Base-by-base conservation (phyloP, 2,797 vertebrate species). In the Steatocranus sp. region DNA sequence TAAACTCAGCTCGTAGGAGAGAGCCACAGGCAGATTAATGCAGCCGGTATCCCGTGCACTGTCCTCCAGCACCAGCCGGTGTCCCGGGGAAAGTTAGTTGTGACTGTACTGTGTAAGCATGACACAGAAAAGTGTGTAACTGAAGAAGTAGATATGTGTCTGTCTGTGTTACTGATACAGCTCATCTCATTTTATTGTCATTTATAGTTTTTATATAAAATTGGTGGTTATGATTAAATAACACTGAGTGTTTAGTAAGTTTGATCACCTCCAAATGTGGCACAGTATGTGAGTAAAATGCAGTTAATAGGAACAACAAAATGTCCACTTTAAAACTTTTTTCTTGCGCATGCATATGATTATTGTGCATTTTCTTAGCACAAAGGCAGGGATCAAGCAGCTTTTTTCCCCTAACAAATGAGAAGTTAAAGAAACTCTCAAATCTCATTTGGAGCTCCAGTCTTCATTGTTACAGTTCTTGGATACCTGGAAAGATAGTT, bases 1-100 rank as follows among this genome's bases (percentile, higher is more conserved):
- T 88, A 87, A 88, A 82, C 80, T 82, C 75, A 75, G 63, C 85
- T 14, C 11, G 32, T 82, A 79, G 86, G 79, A 80, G 86, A 89
- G 83, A 88, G 83, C 80, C 85, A 84, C 76, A 81, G 79, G 81
- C 87, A 88, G 89, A 92, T 91, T 91, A 93, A 87, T 83, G 78
- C 61, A 3, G 79, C 76, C 48, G 5, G 84, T 89, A 87, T 87
- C 80, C 83, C 6, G 7, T 49, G 36, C 36, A 53, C 48, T 49
- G 20, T 30, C 46, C 74, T 41, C 20, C 4, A n/a, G 7, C 25
- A 58, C 38, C 56, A 36, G 48, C 36, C 14, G 1, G 51, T 70
- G 70, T 88, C 79, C 89, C 15, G 14, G 56, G 27, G 78, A 90
- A 58, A 83, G 48, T 73, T 79, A 79, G 77, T 68, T 83, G 81